Conservation (phyloP, 1,140 invertebrate species). For the Drosophila nannoptera region DNA sequence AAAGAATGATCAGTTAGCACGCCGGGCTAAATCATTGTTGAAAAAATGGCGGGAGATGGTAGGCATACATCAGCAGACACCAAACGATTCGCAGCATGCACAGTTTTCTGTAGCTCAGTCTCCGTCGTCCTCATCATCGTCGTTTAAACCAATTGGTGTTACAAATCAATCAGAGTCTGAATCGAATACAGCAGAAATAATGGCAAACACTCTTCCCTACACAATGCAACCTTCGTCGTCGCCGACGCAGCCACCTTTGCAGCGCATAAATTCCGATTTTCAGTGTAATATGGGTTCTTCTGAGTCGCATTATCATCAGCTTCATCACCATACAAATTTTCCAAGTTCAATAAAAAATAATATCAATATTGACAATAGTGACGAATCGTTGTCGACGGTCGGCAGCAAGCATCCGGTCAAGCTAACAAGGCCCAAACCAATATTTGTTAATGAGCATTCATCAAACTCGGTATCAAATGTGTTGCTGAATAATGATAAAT, state of each 20-base stretch:
- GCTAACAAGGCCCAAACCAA: neutral
- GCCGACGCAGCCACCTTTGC: slow-evolving; percentile 14
- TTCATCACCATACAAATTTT: slow-evolving; percentile 45
- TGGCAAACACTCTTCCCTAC: slow-evolving; percentile 5
- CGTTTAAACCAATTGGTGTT: slow-evolving; percentile 10
- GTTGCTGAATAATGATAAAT: slow-evolving; percentile 67
- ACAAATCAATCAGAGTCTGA: slow-evolving; percentile 1
- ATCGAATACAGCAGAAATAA: slow-evolving; percentile 16
- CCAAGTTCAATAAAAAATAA: slow-evolving; percentile 49
- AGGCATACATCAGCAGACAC: slow-evolving; percentile 77
- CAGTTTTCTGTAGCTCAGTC: neutral
- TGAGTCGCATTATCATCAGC: slow-evolving; percentile 7
- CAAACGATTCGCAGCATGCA: slow-evolving; percentile 40
- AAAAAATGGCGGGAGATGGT: slow-evolving; percentile 92
- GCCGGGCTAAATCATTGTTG: slow-evolving; percentile 92
- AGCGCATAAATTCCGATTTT: slow-evolving; percentile 29
- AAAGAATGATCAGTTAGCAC: slow-evolving; percentile 87
- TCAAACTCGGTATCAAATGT: slow-evolving; percentile 43
- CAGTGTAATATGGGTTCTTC: slow-evolving; percentile 34
- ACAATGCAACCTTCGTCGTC: slow-evolving; percentile 46
- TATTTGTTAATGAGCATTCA: slow-evolving; percentile 46
- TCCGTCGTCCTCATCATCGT: neutral
- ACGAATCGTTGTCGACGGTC: slow-evolving; percentile 16
- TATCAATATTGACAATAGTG: slow-evolving; percentile 28
- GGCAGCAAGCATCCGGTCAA: slow-evolving; percentile 15